These are phyloP conservation scores for Paramacrobiotus metropolitanus DNA, from an alignment of 1,140 invertebrate genomes.

Conservation along the genomic window DNA sequence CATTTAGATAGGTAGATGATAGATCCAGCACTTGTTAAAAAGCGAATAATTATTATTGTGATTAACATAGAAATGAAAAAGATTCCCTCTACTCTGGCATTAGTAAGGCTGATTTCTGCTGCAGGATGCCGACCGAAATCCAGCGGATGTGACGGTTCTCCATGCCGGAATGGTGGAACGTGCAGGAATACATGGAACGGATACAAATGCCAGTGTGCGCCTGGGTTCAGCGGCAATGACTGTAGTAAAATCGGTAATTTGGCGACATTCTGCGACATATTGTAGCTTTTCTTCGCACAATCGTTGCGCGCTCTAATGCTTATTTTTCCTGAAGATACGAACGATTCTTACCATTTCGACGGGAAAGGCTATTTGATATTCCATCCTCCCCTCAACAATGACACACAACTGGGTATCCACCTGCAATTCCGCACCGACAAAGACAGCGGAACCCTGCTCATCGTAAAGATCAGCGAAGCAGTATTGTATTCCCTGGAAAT, in stretches of 20 bases:
- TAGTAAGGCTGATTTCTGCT: no score
- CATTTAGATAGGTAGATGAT: no score
- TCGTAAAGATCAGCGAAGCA: neutral
- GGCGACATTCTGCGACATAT: no score
- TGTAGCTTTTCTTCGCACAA: no score
- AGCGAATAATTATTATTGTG: constrained; percentile 19
- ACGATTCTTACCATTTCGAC: neutral
- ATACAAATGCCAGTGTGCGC: constrained; percentile 55
- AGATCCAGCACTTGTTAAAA: no score
- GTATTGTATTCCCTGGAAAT: neutral
- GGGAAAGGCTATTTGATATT: neutral
- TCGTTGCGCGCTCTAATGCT: no score
- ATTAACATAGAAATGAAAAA: constrained; percentile 63
- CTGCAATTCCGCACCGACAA: neutral
- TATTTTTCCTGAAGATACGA: neutral
- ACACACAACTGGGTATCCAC: neutral
- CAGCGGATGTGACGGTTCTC: constrained; percentile 47
- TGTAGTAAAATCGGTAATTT: constrained; percentile 61
- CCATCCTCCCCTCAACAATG: neutral
- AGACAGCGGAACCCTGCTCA: neutral
- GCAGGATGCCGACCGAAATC: constrained; percentile 66
- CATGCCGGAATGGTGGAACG: constrained; percentile 60
- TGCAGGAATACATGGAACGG: constrained; percentile 69
- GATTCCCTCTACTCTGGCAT: constrained; percentile 54
- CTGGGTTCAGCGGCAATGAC: constrained; percentile 63